Evolutionary conservation across 2,113 vertebrate species (phyloP).

Genomic region (Sinosuthora webbiana): DNA sequence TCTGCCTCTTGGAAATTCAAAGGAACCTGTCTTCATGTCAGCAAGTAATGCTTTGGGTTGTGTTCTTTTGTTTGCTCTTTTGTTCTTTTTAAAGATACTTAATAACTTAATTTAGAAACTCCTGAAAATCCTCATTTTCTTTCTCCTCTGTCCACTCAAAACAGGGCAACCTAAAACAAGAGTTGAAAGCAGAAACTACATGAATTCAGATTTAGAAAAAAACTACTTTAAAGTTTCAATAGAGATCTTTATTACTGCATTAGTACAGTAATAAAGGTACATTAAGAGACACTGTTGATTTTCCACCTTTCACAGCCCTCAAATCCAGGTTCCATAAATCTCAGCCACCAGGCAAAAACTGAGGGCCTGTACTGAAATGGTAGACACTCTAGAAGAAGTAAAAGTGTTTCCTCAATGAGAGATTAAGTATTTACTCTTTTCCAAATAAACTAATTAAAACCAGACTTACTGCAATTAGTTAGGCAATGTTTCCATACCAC

Average conservation of each 20-base stretch:
- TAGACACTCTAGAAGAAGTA: neutral
- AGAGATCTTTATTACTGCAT: neutral
- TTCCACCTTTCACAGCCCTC: neutral
- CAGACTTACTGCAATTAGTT: slow-evolving; percentile 49
- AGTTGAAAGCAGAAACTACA: neutral
- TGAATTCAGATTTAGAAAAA: neutral
- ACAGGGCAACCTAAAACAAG: neutral
- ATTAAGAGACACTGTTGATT: neutral
- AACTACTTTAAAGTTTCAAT: neutral
- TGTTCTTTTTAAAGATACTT: neutral
- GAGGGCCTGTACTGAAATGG: neutral
- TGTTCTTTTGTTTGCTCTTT: neutral
- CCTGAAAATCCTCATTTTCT: neutral
- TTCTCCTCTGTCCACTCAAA: neutral
- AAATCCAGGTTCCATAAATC: neutral
- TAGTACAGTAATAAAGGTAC: neutral
- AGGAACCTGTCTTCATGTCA: neutral
- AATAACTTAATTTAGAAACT: neutral
- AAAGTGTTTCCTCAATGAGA: neutral
- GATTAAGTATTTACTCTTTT: slow-evolving; percentile 30
- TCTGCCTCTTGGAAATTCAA: neutral
- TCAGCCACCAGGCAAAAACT: neutral
- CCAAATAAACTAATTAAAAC: slow-evolving; percentile 60
- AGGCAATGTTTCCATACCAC: slow-evolving; percentile 11
- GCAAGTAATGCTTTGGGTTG: neutral